Conservation (phyloP, 2,113 vertebrate species). For the Mus pahari region DNA sequence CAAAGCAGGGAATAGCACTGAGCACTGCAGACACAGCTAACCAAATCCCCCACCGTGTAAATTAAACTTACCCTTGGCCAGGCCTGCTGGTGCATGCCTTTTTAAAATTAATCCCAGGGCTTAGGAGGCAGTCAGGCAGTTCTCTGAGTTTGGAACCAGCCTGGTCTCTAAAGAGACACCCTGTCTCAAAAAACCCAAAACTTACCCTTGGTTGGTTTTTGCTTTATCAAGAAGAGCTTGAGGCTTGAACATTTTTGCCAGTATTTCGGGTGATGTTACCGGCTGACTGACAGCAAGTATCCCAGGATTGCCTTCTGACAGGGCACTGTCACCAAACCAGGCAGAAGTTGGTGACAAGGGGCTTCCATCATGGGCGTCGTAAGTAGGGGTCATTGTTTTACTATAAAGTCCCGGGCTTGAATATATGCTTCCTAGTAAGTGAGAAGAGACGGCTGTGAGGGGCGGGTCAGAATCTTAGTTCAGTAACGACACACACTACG, state of each 20-base stretch:
- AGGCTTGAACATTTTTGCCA: conserved; percentile 98
- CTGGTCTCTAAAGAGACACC: neutral
- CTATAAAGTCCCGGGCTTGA: conserved; percentile 99
- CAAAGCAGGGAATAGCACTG: neutral
- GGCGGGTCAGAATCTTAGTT: neutral
- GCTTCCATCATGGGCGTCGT: conserved; percentile 97
- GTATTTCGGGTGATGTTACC: conserved; percentile 95
- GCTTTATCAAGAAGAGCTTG: conserved; percentile 98
- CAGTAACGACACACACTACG: neutral
- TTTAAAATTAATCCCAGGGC: neutral
- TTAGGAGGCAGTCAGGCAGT: neutral
- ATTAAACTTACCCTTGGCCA: conserved; percentile 92
- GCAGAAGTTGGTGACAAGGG: conserved; percentile 97
- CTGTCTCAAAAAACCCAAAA: conserved; percentile 44
- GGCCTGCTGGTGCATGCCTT: neutral
- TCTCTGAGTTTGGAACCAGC: neutral
- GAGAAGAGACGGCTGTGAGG: conserved; percentile 72
- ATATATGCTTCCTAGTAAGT: conserved; percentile 95
- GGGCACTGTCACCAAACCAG: conserved; percentile 98
- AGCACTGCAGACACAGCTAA: neutral
- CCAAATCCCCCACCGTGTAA: neutral
- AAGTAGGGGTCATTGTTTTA: conserved; percentile 99
- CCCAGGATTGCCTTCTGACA: conserved; percentile 98
- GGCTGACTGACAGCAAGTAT: conserved; percentile 98
- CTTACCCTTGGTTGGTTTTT: conserved; percentile 99